These are phyloP conservation scores for Anoplius nigerrimus DNA, from an alignment of 2,888 invertebrate genomes.

Conservation along the genomic window DNA sequence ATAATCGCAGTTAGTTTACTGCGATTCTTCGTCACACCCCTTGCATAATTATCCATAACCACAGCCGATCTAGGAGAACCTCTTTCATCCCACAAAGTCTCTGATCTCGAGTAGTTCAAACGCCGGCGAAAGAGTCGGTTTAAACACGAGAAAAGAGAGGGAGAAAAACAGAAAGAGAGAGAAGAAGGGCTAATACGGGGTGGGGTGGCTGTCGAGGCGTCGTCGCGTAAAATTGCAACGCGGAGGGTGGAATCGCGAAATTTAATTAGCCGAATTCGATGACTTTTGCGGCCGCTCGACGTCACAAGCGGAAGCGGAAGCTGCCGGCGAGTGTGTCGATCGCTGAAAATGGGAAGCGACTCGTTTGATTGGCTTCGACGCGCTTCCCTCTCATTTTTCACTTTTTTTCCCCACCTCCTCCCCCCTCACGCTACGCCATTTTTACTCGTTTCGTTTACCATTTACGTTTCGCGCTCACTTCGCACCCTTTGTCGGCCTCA, in stretches of 20 bases:
- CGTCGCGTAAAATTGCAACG: slow-evolving; percentile 37
- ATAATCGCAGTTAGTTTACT: too few relatives aligned
- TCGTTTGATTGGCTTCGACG: too few relatives aligned
- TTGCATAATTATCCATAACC: neutral
- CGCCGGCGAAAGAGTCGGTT: slow-evolving; percentile 10
- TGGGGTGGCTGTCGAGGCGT: neutral
- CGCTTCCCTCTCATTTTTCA: neutral
- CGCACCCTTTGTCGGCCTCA: too few relatives aligned
- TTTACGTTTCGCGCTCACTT: neutral
- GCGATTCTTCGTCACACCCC: too few relatives aligned
- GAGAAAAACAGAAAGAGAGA: neutral
- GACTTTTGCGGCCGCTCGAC: slow-evolving; percentile 14
- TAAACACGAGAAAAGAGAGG: slow-evolving; percentile 1
- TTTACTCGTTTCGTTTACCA: neutral
- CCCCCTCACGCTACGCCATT: neutral
- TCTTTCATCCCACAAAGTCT: slow-evolving; percentile 30
- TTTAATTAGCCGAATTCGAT: slow-evolving; percentile 48
- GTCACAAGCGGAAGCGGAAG: neutral
- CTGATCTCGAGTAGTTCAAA: slow-evolving; percentile 20
- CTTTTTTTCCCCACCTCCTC: neutral
- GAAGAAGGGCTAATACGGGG: slow-evolving; percentile 26
- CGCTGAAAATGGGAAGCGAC: neutral
- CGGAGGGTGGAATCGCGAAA: slow-evolving; percentile 31
- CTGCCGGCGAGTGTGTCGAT: neutral
- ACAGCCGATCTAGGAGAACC: too few relatives aligned